Conservation (phyloP, 2,888 invertebrate species). For the Scelioninae gen. 2 region DNA sequence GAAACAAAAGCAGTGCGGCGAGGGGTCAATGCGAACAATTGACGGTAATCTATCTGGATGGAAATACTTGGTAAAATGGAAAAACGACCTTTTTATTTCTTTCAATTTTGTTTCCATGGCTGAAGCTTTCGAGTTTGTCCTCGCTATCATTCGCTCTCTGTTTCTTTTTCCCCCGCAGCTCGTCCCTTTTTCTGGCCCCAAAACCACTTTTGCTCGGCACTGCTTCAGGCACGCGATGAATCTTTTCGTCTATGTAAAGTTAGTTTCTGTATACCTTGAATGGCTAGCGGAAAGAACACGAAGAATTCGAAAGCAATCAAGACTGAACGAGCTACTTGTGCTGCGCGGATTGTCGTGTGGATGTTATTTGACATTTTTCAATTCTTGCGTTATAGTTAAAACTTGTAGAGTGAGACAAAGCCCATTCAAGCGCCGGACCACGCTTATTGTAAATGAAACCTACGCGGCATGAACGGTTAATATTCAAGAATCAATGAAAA, state of each 20-base stretch:
- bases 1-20: constrained; percentile 47
- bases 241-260: constrained; percentile 59
- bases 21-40: constrained; percentile 57
- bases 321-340: constrained; percentile 51
- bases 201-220: constrained; percentile 55
- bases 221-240: constrained; percentile 57
- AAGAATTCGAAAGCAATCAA: constrained; percentile 60
- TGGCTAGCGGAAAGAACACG: constrained; percentile 45
- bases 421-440: not conserved
- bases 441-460: not conserved
- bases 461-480: not conserved
- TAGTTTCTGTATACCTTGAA: constrained; percentile 52
- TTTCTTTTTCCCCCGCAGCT: constrained; percentile 1
- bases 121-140: constrained; percentile 49
- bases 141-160: constrained; percentile 5
- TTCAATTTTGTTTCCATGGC: constrained; percentile 56
- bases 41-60: constrained; percentile 59
- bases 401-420: constrained; percentile 36
- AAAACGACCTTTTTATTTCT: constrained; percentile 57
- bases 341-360: constrained; percentile 38
- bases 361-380: constrained; percentile 40
- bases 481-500: not conserved
- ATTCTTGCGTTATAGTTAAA: constrained; percentile 27
- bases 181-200: constrained; percentile 22
- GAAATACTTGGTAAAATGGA: constrained; percentile 58